Percentiles rank a stretch among this genome's conserved stretches.
These are phyloP conservation scores for Hoplostethus mediterraneus DNA, from an alignment of 2,797 vertebrate species.

Conservation along the genomic window DNA sequence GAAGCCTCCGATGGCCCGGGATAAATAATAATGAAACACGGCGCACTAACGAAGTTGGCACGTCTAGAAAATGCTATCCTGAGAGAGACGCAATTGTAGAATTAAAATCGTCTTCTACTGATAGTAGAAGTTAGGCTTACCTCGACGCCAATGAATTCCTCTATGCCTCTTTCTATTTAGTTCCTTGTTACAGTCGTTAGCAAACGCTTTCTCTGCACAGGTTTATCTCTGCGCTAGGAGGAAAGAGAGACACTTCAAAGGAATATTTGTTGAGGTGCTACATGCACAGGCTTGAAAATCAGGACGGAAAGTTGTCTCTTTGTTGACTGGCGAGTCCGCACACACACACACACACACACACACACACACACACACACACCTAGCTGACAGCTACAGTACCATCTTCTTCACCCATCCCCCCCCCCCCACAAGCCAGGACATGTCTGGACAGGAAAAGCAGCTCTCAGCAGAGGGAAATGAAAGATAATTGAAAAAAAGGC, in stretches of 20 bases:
- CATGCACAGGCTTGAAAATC: conserved; percentile 53
- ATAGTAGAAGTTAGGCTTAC: conserved; percentile 46
- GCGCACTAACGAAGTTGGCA: conserved; percentile 77
- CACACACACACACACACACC: conserved; percentile 31
- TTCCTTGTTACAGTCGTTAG: neutral
- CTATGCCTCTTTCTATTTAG: neutral
- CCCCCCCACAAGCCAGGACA: conserved; percentile 42
- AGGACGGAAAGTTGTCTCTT: conserved; percentile 42
- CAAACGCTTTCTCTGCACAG: conserved; percentile 3
- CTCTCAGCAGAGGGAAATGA: conserved; percentile 68
- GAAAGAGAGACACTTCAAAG: conserved; percentile 4
- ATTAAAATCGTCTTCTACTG: conserved; percentile 51
- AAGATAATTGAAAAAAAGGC: conserved; percentile 80
- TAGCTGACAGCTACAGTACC: conserved; percentile 36
- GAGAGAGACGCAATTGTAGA: conserved; percentile 60
- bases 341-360: conserved; percentile 19
- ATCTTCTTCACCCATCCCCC: conserved; percentile 40
- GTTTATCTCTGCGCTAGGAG: conserved; percentile 22
- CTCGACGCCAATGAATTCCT: conserved; percentile 22
- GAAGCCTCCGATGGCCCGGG: conserved; percentile 71
- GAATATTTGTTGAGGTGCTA: conserved; percentile 26
- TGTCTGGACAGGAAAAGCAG: conserved; percentile 65
- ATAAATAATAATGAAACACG: conserved; percentile 81
- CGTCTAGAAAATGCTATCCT: conserved; percentile 60
- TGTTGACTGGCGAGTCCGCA: conserved; percentile 27